Base-by-base conservation (phyloP, 2,888 invertebrate species). In the Maniola hyperantus region DNA sequence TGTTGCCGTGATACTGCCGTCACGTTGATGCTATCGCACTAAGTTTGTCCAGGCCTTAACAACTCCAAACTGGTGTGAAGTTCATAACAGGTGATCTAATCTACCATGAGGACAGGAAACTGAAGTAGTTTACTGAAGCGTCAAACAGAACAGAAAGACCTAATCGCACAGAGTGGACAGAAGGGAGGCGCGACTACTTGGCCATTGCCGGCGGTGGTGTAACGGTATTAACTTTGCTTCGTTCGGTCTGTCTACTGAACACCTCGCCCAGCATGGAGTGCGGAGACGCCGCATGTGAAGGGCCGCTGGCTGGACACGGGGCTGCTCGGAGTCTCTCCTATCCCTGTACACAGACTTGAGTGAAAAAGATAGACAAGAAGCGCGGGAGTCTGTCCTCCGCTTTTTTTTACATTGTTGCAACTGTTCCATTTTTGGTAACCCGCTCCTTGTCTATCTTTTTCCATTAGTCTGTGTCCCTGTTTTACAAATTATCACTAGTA, bases 221-320 rank as follows among this genome's bases (percentile, higher is more conserved):
- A 87, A 87, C 89, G 86, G 89, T 92, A 93, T 93, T 93, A 93
- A 93, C 93, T 93, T 93, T 91, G 93, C 92, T 93, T 93, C 93
- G 88, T 93, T 93, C 87, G 93, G 93, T 93, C 93, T 94, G 91
- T 94, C 92, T 88, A 93, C 92, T 88, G 94, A 93, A 92, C 95
- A 95, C 93, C 95, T 94, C 91, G 96, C 95, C 96, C 96, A 96
- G 90, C 96, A 95, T 83, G 96, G 96, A 83, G 96, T 95, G 91
- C 96, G 95, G 87, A 96, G 95, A 81, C 95, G 95, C 88, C 96
- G 94, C 92, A 94, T 94, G 93, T 94, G 95, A 74, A 94, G 93
- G 76, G 95, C 93, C 60, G 87, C 77, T 73, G 87, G 87, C 84
- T 88, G 87, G 77, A 83, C 81, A 4, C 88, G 84, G 73, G 88